These are phyloP conservation scores for Anguilla megastoma DNA, from an alignment of 2,797 vertebrate genomes.

Conservation along the genomic window DNA sequence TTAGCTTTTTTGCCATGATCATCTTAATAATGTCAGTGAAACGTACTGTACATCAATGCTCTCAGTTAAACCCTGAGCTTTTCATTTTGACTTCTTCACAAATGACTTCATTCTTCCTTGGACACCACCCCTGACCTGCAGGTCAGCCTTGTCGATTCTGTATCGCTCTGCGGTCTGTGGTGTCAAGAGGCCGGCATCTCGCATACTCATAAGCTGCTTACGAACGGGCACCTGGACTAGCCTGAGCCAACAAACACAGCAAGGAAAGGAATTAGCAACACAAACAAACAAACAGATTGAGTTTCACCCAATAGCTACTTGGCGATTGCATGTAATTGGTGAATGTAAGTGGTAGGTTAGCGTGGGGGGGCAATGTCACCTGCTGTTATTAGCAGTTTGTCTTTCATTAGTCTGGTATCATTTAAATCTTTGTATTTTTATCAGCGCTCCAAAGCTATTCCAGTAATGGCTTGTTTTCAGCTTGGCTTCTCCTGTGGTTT, in stretches of 20 bases:
- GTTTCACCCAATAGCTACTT: neutral
- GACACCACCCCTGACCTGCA: conserved; percentile 12
- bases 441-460: neutral
- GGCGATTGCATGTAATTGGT: neutral
- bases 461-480: neutral
- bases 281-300: conserved; percentile 33
- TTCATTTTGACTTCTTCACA: conserved; percentile 14
- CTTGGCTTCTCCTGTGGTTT: neutral
- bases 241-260: conserved; percentile 18
- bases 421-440: conserved; percentile 1
- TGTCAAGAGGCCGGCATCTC: conserved; percentile 1
- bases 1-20: neutral
- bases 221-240: neutral
- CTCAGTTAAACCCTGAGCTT: neutral
- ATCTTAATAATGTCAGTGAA: neutral
- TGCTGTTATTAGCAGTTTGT: neutral
- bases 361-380: neutral
- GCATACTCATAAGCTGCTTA: neutral
- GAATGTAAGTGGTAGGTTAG: neutral
- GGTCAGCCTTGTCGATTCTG: conserved; percentile 9
- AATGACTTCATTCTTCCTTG: conserved; percentile 17
- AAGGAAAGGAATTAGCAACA: conserved; percentile 18
- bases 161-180: neutral
- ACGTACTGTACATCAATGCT: neutral
- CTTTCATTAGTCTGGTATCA: neutral